phyloP scores from a whole-genome alignment of 2,888 invertebrate species.

The Drosophila mettleri region DNA sequence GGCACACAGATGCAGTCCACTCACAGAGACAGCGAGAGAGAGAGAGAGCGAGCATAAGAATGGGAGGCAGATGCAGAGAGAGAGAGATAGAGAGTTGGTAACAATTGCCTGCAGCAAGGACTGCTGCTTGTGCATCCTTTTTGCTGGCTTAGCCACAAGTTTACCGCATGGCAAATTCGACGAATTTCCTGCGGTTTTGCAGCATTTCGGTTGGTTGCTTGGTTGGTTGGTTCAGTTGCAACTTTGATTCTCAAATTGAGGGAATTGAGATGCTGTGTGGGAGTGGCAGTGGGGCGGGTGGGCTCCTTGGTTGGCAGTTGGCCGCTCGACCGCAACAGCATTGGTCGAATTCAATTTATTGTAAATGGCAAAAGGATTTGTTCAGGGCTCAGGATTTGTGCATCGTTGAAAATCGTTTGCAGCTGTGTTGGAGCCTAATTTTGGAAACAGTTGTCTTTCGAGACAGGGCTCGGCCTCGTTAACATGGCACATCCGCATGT shows the following conservation, averaged over 20 bases:
- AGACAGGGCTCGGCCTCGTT: slow-evolving; percentile 50
- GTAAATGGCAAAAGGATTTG: slow-evolving; percentile 75
- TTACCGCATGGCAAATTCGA: slow-evolving; percentile 81
- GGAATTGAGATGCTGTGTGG: neutral
- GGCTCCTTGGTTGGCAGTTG: slow-evolving; percentile 1
- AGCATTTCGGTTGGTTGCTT: slow-evolving; percentile 63
- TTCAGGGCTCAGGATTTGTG: slow-evolving; percentile 43
- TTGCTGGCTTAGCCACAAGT: slow-evolving; percentile 56
- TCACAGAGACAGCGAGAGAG: slow-evolving; percentile 7
- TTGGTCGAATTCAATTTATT: slow-evolving; percentile 80
- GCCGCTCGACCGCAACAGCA: slow-evolving; percentile 70
- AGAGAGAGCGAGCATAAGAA: no score
- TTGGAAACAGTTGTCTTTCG: slow-evolving; percentile 39
- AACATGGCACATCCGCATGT: slow-evolving; percentile 80
- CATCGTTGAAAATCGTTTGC: slow-evolving; percentile 46
- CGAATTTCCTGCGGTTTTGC: slow-evolving; percentile 79
- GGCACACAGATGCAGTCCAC: slow-evolving; percentile 33
- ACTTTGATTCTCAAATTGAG: slow-evolving; percentile 60
- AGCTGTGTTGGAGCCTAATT: slow-evolving; percentile 53
- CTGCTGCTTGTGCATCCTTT: slow-evolving; percentile 63
- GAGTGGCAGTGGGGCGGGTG: neutral
- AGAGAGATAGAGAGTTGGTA: slow-evolving; percentile 2
- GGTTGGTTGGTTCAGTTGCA: slow-evolving; percentile 48
- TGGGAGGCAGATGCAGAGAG: neutral
- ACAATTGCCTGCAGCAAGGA: slow-evolving; percentile 59